Evolutionary conservation across 2,113 vertebrate genomes (phyloP), one percentile per base, ranked within the genome.

Genomic region (Brachionichthys hirsutus): DNA sequence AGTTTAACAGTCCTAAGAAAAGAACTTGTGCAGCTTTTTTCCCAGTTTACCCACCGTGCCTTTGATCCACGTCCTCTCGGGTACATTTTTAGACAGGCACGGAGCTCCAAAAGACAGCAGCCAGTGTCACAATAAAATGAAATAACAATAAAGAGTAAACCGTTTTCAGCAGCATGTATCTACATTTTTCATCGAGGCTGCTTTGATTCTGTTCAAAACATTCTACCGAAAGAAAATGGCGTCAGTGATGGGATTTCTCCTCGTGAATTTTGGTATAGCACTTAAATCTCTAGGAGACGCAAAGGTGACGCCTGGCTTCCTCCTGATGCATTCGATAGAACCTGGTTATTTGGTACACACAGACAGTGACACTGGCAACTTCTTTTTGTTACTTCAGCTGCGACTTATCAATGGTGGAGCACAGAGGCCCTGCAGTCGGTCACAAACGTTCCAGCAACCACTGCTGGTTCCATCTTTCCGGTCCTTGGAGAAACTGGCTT

Each of bases 1-100:
- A 73, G 69, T 78, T 81, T 81, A 80, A 92, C 86, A 90, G 88
- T 91, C 87, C 88, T 88, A 87, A 86, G 46, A 84, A 85, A 84
- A 86, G 76, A 82, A 78, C 85, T 81, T 85, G 85, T 83, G 75
- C 77, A 82, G 75, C 82, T 80, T 68, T 76, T 77, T 83, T 85
- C 77, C 77, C 62, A 60, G 81, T 80, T 74, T 73, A 77, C 58
- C 76, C 67, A 73, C 69, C 71, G 65, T 61, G 57, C 67, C 73
- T 68, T 78, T 67, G 58, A 77, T 69, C 65, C 54, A 73, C 75
- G 62, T 71, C 64, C 62, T 78, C 62, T 67, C 63, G 62, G 70
- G 22, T 60, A 62, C 22, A 40, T 62, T 45, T n/a, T 50, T 47
- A 19, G 50, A 77, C 51, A 44, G 50, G 73, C 80, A 85, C 64